Evolutionary conservation across 2,797 vertebrate genomes (phyloP), one percentile per base, ranked within the genome.

Genomic region (Loriculus beryllinus): DNA sequence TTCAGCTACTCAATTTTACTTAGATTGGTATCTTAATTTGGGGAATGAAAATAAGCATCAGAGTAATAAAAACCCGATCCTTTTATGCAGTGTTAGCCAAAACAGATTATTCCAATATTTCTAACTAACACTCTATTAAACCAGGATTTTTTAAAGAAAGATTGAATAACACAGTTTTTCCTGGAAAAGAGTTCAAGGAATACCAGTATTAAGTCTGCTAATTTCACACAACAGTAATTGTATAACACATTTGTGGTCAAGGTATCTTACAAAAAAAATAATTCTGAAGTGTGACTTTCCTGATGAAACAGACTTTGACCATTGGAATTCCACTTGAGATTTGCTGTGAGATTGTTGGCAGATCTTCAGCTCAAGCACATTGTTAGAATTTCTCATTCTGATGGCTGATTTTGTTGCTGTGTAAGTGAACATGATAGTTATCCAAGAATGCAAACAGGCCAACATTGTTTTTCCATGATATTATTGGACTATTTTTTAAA

Each of bases 311-410:
- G 75, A 67, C 42, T 83, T 84, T 49, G 28, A 29, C 17, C 35
- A 72, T 43, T 60, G 57, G 67, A 93, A 96, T 92, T 91, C 78
- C 89, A 52, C 35, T 84, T 82, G 60, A 95, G 71, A 59, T 68
- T 83, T 87, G 25, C 45, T 94, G 87, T 60, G 92, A 93, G 45
- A 45, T 60, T 76, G 37, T 64, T 94, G 90, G 86, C 63, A 96
- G 69, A 89, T 88, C 83, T 91, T 92, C 80, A 96, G 37, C 49
- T 92, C 13, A 9, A 40, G 43, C 18, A 22, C n/a, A 63, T 79
- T 91, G 42, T 68, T 82, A 80, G 29, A 84, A 29, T 91, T 96
- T 89, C 67, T 86, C 59, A 76, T 91, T 92, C 60, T 65, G 64
- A 83, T 75, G 12, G 54, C 47, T 94, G 92, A 82, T 93, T 85